phyloP scores from a whole-genome alignment of 2,113 vertebrate genomes.

The Pao palembangensis region DNA sequence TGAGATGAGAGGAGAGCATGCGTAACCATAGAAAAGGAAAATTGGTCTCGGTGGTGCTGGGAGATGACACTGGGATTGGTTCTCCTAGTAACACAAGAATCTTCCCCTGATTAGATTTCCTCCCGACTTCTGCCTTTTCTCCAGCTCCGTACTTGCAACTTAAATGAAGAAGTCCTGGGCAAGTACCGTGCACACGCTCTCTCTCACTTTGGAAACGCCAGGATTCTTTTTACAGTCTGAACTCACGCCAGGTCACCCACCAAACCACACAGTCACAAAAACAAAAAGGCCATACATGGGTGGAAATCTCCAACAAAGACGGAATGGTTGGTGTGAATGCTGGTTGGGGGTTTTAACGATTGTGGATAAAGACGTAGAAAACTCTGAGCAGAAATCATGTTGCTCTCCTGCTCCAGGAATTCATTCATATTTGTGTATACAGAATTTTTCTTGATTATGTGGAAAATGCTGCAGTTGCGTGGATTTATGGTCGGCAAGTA shows the following conservation, averaged over 20 bases:
- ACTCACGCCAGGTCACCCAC: slow-evolving; percentile 52
- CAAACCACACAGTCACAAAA: slow-evolving; percentile 65
- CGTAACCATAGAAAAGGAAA: slow-evolving; percentile 1
- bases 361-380: slow-evolving; percentile 45
- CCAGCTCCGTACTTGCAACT: slow-evolving; percentile 49
- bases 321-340: slow-evolving; percentile 48
- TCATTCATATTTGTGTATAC: slow-evolving; percentile 29
- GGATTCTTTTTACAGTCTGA: slow-evolving; percentile 59
- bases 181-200: slow-evolving; percentile 23
- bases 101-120: slow-evolving; percentile 10
- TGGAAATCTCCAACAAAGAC: slow-evolving; percentile 54
- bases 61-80: slow-evolving; percentile 5
- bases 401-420: slow-evolving; percentile 22
- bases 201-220: slow-evolving; percentile 51
- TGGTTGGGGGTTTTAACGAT: slow-evolving; percentile 36
- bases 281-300: slow-evolving; percentile 53
- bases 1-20: background rate
- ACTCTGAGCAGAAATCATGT: slow-evolving; percentile 13
- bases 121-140: slow-evolving; percentile 56
- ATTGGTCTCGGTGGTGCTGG: background rate
- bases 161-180: slow-evolving; percentile 21
- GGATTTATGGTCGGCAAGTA: slow-evolving; percentile 11
- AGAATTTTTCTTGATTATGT: slow-evolving; percentile 26
- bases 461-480: slow-evolving; percentile 32
- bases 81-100: slow-evolving; percentile 28